Evolutionary conservation across 1,140 invertebrate species (phyloP), one percentile per base, ranked within the genome.

Genomic region (Eciton burchellii): DNA sequence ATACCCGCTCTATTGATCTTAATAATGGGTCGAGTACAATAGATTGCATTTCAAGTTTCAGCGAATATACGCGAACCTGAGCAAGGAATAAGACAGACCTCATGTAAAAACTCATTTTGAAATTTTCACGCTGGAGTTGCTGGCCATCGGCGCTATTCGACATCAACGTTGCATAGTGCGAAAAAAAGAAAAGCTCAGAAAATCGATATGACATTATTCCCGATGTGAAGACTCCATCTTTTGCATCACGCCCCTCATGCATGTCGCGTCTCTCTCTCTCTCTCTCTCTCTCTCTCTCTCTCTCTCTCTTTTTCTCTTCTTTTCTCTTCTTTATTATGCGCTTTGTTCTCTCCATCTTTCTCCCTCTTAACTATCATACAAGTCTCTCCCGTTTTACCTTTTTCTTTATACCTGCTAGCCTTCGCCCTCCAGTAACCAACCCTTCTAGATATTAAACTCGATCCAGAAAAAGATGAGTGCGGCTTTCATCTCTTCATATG

Each of bases 181-280:
- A 14, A 35, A 76, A 49, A 68, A 35, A 76, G 29, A 68, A 79
- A 79, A 68, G 24, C 63, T 56, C 63, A 21, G 52, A 47, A 68
- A 79, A 79, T 79, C 74, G 49, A 79, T 79, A 70, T 70, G 52
- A 70, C 74, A 68, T 79, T 79, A 79, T 79, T 79, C 63, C 49
- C 63, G 52, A 79, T 79, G 63, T 79, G 63, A 29, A 21, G 56
- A 35, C 35, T 45, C 49, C 65, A 43, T 79, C 74, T 57, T 68
- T 70, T 79, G 35, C 73, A 76, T 76, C 52, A 29, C 49, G 6
- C 65, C 12, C 26, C 24, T 70, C 52, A 14, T 57, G 35, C 16
- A 24, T 11, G 9, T 16, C 16, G n/a, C 35, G 16, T 19, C 1
- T 2, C 29, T 1, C 5, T 41, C 12, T 35, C 59, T 62, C 59